phyloP scores from a whole-genome alignment of 2,797 vertebrate genomes.

The Heteromormyrus szaboi region DNA sequence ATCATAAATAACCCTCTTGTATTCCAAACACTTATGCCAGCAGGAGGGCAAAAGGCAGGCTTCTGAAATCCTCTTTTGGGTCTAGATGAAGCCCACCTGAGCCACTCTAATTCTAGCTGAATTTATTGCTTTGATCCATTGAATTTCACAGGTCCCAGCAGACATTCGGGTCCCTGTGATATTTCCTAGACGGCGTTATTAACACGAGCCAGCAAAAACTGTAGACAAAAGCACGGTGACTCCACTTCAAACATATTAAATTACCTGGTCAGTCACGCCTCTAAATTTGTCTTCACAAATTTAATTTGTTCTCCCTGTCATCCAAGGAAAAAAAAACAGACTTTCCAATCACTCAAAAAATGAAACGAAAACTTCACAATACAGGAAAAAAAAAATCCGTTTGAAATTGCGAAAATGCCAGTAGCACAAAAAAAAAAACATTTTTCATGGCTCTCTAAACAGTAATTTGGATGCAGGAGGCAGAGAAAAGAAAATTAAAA shows the following conservation, averaged over 20 bases:
- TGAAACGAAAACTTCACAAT: conserved; percentile 3
- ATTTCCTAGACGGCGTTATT: conserved; percentile 27
- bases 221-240: conserved; percentile 21
- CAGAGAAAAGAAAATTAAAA: conserved; percentile 17
- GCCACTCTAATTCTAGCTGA: neutral
- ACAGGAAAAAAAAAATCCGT: neutral
- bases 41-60: neutral
- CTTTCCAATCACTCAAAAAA: conserved; percentile 3
- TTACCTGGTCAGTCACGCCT: conserved; percentile 22
- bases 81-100: neutral
- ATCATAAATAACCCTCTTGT: neutral
- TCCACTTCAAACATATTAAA: conserved; percentile 24
- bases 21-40: neutral
- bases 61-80: neutral
- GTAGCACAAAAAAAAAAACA: neutral
- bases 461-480: conserved; percentile 19
- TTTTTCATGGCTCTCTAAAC: conserved; percentile 15
- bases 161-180: conserved; percentile 29
- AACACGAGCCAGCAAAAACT: conserved; percentile 32
- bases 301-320: conserved; percentile 19
- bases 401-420: conserved; percentile 12
- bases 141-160: conserved; percentile 29
- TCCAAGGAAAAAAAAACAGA: conserved; percentile 13
- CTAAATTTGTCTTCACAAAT: conserved; percentile 21
- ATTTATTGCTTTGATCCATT: conserved; percentile 24